Evolutionary conservation across 2,113 vertebrate genomes (phyloP).

Genomic region (Elaphurus davidianus): DNA sequence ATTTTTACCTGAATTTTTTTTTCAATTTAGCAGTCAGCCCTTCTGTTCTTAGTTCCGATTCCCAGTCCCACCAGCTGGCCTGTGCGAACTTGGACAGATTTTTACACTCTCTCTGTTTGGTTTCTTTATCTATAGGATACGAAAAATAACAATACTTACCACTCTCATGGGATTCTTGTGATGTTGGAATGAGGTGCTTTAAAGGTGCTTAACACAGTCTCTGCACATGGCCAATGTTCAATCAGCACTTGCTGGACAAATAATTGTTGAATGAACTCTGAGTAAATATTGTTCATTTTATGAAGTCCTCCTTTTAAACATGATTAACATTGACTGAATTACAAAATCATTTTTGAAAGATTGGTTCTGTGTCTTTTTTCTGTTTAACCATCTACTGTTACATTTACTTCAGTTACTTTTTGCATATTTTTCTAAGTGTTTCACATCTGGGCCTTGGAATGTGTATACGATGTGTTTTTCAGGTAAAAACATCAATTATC

Average conservation of each 20-base stretch:
- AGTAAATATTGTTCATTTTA: not conserved
- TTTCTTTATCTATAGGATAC: conserved; percentile 8
- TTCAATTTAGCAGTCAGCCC: not conserved
- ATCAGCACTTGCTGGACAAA: not conserved
- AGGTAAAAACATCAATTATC: conserved; percentile 66
- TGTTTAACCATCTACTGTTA: conserved; percentile 14
- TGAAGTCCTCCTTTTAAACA: conserved; percentile 1
- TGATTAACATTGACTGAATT: not conserved
- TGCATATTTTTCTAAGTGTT: conserved; percentile 49
- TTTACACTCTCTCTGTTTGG: not conserved
- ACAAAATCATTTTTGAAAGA: not conserved
- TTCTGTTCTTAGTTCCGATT: not conserved
- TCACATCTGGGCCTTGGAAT: conserved; percentile 38
- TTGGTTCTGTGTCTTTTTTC: conserved; percentile 25
- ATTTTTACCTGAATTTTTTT: not conserved
- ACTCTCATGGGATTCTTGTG: not conserved
- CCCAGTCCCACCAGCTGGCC: not conserved
- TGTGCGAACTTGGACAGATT: not conserved
- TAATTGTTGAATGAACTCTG: not conserved
- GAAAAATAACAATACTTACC: not conserved
- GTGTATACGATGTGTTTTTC: conserved; percentile 55
- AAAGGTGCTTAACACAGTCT: not conserved
- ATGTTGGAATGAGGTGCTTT: not conserved
- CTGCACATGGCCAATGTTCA: not conserved
- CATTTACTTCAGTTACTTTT: conserved; percentile 26